phyloP scores from a whole-genome alignment of 2,797 vertebrate genomes.

The Hippopotamyrus pictus region DNA sequence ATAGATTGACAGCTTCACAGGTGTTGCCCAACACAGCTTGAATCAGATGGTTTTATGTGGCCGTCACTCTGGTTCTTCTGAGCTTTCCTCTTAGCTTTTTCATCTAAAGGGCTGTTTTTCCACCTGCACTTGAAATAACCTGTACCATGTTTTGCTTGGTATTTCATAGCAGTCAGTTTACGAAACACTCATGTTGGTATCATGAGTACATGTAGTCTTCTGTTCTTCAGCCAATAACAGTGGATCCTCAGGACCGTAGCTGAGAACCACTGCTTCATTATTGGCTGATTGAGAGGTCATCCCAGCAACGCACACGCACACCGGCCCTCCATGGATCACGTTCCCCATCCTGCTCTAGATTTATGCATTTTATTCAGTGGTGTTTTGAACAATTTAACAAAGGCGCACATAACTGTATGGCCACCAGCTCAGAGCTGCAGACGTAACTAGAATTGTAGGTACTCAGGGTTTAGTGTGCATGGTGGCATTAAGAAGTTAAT shows the following conservation, averaged over 20 bases:
- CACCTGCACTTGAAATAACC: neutral
- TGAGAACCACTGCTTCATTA: neutral
- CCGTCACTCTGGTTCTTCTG: neutral
- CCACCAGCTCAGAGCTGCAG: neutral
- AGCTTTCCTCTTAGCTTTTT: neutral
- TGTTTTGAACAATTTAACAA: neutral
- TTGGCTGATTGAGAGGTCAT: neutral
- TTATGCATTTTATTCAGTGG: conserved; percentile 1
- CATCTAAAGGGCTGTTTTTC: neutral
- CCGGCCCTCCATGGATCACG: neutral
- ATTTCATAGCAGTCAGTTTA: neutral
- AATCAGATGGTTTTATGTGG: neutral
- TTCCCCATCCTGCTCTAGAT: neutral
- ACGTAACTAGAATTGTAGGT: neutral
- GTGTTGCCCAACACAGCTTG: neutral
- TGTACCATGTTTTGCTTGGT: neutral
- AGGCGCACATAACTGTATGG: neutral
- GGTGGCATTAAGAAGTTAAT: neutral
- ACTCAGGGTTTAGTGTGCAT: neutral
- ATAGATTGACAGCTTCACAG: neutral
- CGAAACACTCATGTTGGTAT: neutral
- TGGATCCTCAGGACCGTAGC: neutral
- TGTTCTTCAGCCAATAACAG: neutral
- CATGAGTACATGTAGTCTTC: neutral
- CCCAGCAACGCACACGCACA: neutral